Evolutionary conservation across 2,113 vertebrate species (phyloP).

Genomic region (Xiphophorus hellerii): DNA sequence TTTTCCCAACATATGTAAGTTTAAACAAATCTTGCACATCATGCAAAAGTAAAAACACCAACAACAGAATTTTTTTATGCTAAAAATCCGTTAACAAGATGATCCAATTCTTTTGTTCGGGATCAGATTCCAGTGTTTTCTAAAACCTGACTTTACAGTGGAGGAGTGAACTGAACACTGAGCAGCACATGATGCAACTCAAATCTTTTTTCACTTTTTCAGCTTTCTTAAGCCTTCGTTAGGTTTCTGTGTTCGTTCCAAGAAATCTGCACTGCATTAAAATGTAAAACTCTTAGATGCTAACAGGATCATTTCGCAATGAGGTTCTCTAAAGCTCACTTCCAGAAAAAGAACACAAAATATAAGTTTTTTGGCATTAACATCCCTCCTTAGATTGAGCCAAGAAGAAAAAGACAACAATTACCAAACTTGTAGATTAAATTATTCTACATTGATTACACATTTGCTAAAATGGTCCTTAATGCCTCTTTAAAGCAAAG

Average conservation of each 20-base stretch:
- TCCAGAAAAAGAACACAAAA: background rate
- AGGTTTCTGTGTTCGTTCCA: too few relatives aligned
- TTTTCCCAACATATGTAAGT: background rate
- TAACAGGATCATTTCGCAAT: background rate
- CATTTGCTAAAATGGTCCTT: too few relatives aligned
- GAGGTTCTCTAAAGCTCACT: background rate
- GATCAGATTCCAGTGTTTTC: background rate
- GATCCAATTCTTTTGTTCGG: background rate
- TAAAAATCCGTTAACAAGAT: background rate
- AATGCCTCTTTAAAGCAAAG: too few relatives aligned
- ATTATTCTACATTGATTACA: background rate
- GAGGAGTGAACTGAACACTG: background rate
- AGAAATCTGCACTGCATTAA: too few relatives aligned
- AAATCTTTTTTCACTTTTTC: background rate
- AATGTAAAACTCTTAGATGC: background rate
- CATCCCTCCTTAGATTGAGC: too few relatives aligned
- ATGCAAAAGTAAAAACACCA: background rate
- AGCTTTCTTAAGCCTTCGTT: too few relatives aligned
- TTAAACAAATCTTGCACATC: background rate
- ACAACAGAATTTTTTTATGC: background rate
- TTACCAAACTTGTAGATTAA: background rate
- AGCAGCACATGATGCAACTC: too few relatives aligned
- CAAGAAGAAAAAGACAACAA: background rate
- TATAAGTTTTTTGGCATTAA: too few relatives aligned
- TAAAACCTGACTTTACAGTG: background rate